These are phyloP conservation scores for Pedetes capensis DNA, from an alignment of 2,113 vertebrate species.

Conservation along the genomic window DNA sequence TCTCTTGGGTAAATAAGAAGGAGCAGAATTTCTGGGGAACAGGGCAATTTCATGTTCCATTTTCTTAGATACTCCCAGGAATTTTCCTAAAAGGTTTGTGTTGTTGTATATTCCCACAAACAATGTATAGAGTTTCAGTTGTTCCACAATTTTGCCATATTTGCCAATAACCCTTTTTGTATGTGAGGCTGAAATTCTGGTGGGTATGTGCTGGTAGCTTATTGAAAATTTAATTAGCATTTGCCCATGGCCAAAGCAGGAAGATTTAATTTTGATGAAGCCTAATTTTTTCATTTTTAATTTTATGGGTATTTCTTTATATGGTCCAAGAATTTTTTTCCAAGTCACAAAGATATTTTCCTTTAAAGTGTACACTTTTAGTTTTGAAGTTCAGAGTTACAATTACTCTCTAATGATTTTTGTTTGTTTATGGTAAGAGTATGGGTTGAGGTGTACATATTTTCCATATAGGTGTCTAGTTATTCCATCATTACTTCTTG, in stretches of 20 bases:
- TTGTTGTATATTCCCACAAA: neutral
- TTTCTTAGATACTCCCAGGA: neutral
- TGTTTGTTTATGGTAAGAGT: neutral
- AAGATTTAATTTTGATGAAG: neutral
- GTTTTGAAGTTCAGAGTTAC: neutral
- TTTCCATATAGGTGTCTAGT: neutral
- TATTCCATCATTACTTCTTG: neutral
- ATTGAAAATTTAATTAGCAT: neutral
- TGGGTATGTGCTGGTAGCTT: too few species aligned
- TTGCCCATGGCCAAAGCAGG: neutral
- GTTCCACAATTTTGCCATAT: neutral
- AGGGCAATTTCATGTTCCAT: neutral
- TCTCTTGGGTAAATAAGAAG: neutral
- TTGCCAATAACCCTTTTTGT: too few species aligned
- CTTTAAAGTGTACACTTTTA: neutral
- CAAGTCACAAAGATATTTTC: neutral
- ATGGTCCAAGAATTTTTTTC: neutral
- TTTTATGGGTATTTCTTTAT: neutral
- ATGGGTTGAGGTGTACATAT: too few species aligned
- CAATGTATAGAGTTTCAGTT: too few species aligned
- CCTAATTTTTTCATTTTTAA: neutral
- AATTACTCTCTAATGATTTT: neutral
- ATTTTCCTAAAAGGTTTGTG: neutral
- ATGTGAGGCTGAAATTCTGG: too few species aligned
- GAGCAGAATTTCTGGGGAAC: neutral